Evolutionary conservation across 2,888 invertebrate genomes (phyloP).

Genomic region (Colletes collaris): DNA sequence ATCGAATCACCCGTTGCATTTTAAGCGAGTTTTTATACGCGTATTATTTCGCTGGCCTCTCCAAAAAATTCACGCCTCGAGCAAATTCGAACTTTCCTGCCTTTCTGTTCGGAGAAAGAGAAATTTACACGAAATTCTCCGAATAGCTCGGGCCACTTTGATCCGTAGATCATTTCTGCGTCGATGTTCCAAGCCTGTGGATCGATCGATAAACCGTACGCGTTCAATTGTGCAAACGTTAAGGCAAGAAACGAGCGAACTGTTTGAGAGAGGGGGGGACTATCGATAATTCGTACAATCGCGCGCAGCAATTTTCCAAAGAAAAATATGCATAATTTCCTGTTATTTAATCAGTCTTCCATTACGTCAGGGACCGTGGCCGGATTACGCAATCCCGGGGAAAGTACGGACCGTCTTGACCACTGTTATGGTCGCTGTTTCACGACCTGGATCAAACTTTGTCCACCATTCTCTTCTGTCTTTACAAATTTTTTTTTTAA

Average conservation of each 20-base stretch:
- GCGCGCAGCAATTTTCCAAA: constrained; percentile 46
- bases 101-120: too few species aligned
- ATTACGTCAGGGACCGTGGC: constrained; percentile 68
- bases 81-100: too few species aligned
- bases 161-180: too few species aligned
- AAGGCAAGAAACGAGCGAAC: background rate
- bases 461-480: too few species aligned
- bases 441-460: constrained; percentile 58
- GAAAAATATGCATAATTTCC: constrained; percentile 63
- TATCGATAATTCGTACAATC: constrained; percentile 20
- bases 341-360: constrained; percentile 70
- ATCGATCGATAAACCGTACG: background rate
- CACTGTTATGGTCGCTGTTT: constrained; percentile 67
- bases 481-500: too few species aligned
- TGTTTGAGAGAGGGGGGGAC: background rate
- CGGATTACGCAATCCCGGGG: constrained; percentile 75
- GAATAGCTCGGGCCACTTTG: too few species aligned
- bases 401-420: constrained; percentile 76
- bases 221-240: background rate
- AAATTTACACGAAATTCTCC: too few species aligned
- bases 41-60: background rate
- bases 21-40: too few species aligned
- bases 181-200: too few species aligned
- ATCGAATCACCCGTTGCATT: too few species aligned
- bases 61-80: too few species aligned